Conservation (phyloP, 1,140 invertebrate species). For the Telenomus remus region DNA sequence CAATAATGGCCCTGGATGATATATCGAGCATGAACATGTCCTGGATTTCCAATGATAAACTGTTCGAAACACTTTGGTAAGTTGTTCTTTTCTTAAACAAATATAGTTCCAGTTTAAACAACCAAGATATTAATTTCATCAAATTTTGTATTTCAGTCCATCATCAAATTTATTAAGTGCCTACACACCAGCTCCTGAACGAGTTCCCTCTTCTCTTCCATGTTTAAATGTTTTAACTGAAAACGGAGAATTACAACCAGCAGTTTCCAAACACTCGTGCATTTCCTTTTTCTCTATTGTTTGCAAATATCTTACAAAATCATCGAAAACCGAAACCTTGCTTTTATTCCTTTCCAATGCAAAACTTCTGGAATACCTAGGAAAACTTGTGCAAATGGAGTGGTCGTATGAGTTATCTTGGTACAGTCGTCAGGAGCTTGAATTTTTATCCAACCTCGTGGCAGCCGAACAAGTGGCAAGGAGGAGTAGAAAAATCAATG, state of each 20-base stretch:
- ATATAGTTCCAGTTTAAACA: too few species aligned
- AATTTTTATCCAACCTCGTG: slow-evolving; percentile 62
- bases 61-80: slow-evolving; percentile 66
- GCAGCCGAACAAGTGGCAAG: slow-evolving; percentile 25
- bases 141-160: slow-evolving; percentile 52
- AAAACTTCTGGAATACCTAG: slow-evolving; percentile 63
- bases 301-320: slow-evolving; percentile 52
- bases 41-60: slow-evolving; percentile 59
- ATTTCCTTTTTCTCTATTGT: slow-evolving; percentile 63
- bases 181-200: slow-evolving; percentile 32
- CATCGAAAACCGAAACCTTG: slow-evolving; percentile 10
- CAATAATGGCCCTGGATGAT: slow-evolving; percentile 59
- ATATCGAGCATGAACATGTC: slow-evolving; percentile 49
- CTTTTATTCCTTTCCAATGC: slow-evolving; percentile 27
- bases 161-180: slow-evolving; percentile 69
- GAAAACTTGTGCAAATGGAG: slow-evolving; percentile 52
- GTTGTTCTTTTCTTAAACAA: too few species aligned
- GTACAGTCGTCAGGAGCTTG: slow-evolving; percentile 68
- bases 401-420: slow-evolving; percentile 70
- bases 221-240: slow-evolving; percentile 63
- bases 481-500: slow-evolving; percentile 19
- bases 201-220: slow-evolving; percentile 66
- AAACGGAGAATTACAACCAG: slow-evolving; percentile 66
- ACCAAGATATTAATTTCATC: slow-evolving; percentile 3
- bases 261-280: slow-evolving; percentile 60